Evolutionary conservation across 2,888 invertebrate genomes (phyloP), one percentile per base, ranked within the genome.

Genomic region (Ischnura elegans): DNA sequence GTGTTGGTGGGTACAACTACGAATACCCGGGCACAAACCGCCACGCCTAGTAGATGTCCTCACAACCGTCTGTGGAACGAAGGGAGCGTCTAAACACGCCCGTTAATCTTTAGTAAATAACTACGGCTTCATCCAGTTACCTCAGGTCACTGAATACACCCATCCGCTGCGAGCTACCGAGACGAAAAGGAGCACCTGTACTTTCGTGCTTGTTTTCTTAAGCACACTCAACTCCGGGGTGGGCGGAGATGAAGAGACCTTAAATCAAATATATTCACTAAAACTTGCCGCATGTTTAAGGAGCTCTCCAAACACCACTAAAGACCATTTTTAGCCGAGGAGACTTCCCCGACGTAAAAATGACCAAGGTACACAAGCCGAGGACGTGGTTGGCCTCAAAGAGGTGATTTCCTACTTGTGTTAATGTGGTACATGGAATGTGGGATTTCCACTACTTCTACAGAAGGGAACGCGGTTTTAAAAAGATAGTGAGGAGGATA

Each of bases 141-240:
- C 76, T 76, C 10, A n/a, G 76, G 76, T 76, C 76, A 76, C 76
- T 76, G 36, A 76, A 76, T 76, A 76, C n/a, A 76, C 76, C 36
- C 36, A 76, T 76, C 29, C 10, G 10, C 76, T 36, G 8, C 36
- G 5, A 76, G 16, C 36, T n/a, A 76, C 76, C 61, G 16, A 36
- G 61, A 36, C 76, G 76, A 36, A 76, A 16, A 51, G 29, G 76
- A 76, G 36, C 29, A 29, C 76, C 76, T 76, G 76, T 36, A 76
- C 76, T 66, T 29, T 29, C 66, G 8, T 36, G 10, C 76, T 76
- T 76, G 76, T 76, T 76, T 76, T 13, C 76, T 76, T 76, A 76
- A 76, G 76, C 76, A 76, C 36, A 76, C 76, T 36, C 76, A 29
- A 76, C 36, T 4, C 16, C 16, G 36, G 36, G n/a, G 36, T 13